phyloP scores from a whole-genome alignment of 2,797 vertebrate genomes.

The Phalloptychus januarius region DNA sequence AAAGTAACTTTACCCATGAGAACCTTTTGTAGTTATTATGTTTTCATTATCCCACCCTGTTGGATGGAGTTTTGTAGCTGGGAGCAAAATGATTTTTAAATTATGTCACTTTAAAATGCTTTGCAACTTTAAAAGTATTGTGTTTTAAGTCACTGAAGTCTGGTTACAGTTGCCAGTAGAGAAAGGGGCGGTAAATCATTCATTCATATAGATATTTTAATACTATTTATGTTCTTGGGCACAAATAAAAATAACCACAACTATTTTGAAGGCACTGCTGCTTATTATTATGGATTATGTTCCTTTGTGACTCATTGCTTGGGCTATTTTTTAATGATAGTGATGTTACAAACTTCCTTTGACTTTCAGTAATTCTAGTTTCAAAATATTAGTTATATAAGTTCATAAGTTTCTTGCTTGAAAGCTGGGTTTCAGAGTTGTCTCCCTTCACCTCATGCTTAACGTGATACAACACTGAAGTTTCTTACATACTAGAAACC shows the following conservation, averaged over 20 bases:
- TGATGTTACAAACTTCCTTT: not conserved
- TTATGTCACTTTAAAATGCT: not conserved
- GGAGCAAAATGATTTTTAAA: not conserved
- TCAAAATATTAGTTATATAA: not conserved
- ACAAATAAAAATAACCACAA: not conserved
- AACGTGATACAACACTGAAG: not conserved
- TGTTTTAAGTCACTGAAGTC: not conserved
- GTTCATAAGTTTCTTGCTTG: not conserved
- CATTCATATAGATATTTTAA: not conserved
- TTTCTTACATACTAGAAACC: too few relatives aligned
- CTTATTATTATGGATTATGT: not conserved
- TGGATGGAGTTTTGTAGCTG: not conserved
- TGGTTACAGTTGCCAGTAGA: not conserved
- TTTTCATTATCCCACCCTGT: not conserved
- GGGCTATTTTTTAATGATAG: not conserved
- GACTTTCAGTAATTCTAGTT: not conserved
- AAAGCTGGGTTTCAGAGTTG: not conserved
- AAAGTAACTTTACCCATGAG: not conserved
- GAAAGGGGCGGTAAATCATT: not conserved
- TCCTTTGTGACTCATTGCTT: not conserved
- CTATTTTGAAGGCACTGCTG: not conserved
- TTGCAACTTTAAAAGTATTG: not conserved
- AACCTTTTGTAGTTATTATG: not conserved
- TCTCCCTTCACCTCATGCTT: not conserved
- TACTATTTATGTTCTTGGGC: not conserved